Base-by-base conservation (phyloP, 2,113 vertebrate species). In the Dicentrarchus labrax region DNA sequence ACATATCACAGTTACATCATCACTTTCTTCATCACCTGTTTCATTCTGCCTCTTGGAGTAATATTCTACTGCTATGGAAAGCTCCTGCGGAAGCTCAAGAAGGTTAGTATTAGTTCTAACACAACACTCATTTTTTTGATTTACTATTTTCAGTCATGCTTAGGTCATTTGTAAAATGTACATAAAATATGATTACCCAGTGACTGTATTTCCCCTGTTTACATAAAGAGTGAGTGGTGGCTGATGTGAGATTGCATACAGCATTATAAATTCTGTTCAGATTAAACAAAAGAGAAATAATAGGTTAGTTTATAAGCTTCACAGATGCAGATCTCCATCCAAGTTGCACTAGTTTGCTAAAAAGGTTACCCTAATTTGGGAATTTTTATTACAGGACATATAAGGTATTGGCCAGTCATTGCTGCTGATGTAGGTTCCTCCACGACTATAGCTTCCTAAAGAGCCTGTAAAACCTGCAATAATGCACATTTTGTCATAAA, bases 21-120 rank as follows among this genome's bases (percentile, higher is more conserved):
- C 76, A 95, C 95, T 0, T 96, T 98, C 91, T 96, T 98, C 74
- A 69, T 48, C 61, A 97, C 96, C 65, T 98, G 97, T 64, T 98
- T 98, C 84, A 89, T 97, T 76, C 81, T 97, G 65, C 97, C 97
- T 30, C 95, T 98, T 2, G 79, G 91, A 21, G 83, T 98, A 47
- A 98, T 98, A 83, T 94, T 97, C 89, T 92, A 95, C 73, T 97
- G 97, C 83, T 97, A 98, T 72, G 96, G 96, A 68, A 97, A 97
- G 89, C 86, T 98, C 57, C 94, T 97, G 85, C 86, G 5, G 83
- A 97, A 97, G 77, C 93, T 98, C 73, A 95, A 91, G 89, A 96
- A 97, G 96, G 97, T 97, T 83, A 79, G 95, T 92, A 72, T 22
- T 0, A 61, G n/a, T 59, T 59, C 10, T 39, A 0, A 53, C 36